phyloP scores from a whole-genome alignment of 2,888 invertebrate species.

The Monochamus alternatus region DNA sequence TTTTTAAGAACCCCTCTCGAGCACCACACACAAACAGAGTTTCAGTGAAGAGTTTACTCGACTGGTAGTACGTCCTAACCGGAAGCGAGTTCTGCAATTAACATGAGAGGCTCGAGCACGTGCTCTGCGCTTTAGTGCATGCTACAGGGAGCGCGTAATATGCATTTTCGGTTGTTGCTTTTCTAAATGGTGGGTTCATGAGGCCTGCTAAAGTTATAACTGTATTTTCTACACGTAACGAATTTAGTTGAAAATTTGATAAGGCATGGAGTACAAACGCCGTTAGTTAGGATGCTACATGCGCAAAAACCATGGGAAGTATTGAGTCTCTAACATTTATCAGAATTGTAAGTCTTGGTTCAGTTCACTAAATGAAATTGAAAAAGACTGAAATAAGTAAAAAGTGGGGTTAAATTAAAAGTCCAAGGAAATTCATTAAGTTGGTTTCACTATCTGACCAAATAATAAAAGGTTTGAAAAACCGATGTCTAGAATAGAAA shows the following conservation, averaged over 20 bases:
- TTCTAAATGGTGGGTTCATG: neutral
- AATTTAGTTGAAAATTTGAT: neutral
- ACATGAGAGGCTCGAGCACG: constrained; percentile 49
- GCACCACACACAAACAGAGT: constrained; percentile 35
- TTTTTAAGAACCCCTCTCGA: constrained; percentile 44
- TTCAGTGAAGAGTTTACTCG: constrained; percentile 34
- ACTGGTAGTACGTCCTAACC: constrained; percentile 37
- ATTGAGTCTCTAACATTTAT: no score
- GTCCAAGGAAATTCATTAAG: no score
- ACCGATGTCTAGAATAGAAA: no score
- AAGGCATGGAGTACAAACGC: no score
- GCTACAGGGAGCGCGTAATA: constrained; percentile 8
- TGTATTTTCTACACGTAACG: neutral
- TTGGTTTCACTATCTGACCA: no score
- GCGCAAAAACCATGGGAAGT: no score
- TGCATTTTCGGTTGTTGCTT: constrained; percentile 8
- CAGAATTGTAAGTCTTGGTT: no score
- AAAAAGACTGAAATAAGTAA: no score
- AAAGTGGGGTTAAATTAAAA: no score
- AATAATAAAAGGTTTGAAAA: no score
- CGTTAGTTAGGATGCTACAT: no score
- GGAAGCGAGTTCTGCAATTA: constrained; percentile 51
- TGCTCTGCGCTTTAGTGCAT: constrained; percentile 24
- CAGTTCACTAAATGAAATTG: no score
- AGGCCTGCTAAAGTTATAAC: neutral